phyloP scores from a whole-genome alignment of 2,113 vertebrate genomes.

The Phyllostomus discolor region DNA sequence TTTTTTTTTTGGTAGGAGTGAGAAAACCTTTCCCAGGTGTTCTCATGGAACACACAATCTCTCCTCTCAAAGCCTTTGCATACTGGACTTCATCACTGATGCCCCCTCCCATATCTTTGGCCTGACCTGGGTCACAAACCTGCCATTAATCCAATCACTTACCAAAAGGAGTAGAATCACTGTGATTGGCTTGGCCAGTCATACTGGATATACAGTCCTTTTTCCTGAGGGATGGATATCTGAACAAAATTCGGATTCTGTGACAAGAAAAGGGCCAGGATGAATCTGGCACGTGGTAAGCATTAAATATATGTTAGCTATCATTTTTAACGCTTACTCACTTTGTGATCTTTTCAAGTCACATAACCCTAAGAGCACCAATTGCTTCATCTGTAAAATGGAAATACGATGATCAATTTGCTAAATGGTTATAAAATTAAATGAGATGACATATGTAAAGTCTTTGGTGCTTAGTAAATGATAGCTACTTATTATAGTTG shows the following conservation, averaged over 20 bases:
- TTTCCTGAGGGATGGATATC: background rate
- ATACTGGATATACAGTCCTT: background rate
- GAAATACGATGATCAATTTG: background rate
- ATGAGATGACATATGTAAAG: background rate
- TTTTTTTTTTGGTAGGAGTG: background rate
- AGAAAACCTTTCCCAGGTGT: background rate
- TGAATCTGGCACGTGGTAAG: background rate
- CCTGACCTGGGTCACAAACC: background rate
- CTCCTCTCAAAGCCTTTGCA: background rate
- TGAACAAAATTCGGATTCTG: background rate
- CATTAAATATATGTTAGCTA: background rate
- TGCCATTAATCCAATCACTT: background rate
- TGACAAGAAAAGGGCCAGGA: background rate
- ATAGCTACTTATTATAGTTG: background rate
- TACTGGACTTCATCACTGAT: background rate
- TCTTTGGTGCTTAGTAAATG: background rate
- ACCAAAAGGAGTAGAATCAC: background rate
- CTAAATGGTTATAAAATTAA: conserved; percentile 29
- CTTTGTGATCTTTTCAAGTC: background rate
- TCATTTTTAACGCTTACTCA: background rate
- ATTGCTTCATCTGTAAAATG: background rate
- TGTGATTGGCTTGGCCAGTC: background rate
- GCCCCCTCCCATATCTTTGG: background rate
- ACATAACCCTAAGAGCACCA: background rate
- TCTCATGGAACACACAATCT: background rate